Conservation (phyloP, 2,113 vertebrate species). For the Falcunculus frontatus region DNA sequence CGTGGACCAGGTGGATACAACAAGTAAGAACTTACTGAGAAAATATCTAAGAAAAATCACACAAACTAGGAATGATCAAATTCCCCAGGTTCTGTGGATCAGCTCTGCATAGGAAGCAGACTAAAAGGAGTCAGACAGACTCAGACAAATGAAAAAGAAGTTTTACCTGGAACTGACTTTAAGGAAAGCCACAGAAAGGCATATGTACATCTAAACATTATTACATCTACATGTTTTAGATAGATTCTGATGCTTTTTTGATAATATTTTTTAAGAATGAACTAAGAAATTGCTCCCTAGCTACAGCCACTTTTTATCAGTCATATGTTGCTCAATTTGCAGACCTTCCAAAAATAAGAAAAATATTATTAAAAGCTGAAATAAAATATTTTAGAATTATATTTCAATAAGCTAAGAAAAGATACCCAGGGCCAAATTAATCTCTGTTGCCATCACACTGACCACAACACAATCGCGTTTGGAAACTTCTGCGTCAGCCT, state of each 20-base stretch:
- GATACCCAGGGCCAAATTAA: constrained; percentile 29
- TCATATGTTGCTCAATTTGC: constrained; percentile 7
- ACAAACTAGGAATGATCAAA: not conserved
- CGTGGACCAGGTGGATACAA: not conserved
- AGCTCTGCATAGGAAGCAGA: not conserved
- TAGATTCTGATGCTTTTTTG: not conserved
- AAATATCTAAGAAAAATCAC: not conserved
- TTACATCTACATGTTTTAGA: not conserved
- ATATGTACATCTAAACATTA: not conserved
- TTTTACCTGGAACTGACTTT: not conserved
- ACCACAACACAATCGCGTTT: not conserved
- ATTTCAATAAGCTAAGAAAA: constrained; percentile 51
- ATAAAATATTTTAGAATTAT: constrained; percentile 41
- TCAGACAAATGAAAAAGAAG: not conserved
- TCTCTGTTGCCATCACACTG: constrained; percentile 11
- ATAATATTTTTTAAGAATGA: not conserved
- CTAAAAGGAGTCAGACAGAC: not conserved
- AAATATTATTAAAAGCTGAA: constrained; percentile 46
- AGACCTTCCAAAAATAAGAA: constrained; percentile 49
- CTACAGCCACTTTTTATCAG: not conserved
- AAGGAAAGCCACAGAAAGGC: not conserved
- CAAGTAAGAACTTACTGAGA: not conserved
- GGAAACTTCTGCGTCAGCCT: not conserved
- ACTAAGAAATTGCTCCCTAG: not conserved
- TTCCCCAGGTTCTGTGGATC: not conserved